Evolutionary conservation across 1,140 invertebrate genomes (phyloP).

Genomic region (Lethocerus indicus): DNA sequence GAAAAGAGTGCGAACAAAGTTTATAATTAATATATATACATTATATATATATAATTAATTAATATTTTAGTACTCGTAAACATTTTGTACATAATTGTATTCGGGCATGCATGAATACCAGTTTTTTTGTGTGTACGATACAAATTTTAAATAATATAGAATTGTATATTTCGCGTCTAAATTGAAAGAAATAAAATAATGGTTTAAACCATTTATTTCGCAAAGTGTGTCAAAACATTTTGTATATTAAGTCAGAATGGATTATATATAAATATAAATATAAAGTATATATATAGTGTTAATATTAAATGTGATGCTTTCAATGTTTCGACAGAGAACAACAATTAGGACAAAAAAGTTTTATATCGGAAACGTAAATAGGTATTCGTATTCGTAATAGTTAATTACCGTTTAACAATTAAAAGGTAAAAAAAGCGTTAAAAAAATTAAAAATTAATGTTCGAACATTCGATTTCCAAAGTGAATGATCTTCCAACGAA

Average conservation of each 20-base stretch:
- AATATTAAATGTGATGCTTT: constrained; percentile 11
- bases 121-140: constrained; percentile 6
- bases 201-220: no score
- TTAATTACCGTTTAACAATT: background rate
- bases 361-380: constrained; percentile 1
- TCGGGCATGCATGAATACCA: constrained; percentile 5
- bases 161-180: constrained; percentile 8
- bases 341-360: background rate
- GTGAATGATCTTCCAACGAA: constrained; percentile 5
- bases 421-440: background rate
- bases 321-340: constrained; percentile 5
- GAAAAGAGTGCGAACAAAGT: constrained; percentile 5
- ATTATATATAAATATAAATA: constrained; percentile 7
- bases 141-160: constrained; percentile 2
- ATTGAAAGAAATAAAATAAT: no score
- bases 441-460: background rate
- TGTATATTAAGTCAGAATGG: constrained; percentile 4
- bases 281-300: constrained; percentile 5
- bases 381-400: background rate
- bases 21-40: constrained; percentile 8
- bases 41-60: constrained; percentile 12
- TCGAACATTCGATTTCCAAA: background rate
- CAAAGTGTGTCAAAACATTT: no score
- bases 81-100: constrained; percentile 10
- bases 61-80: constrained; percentile 14